Evolutionary conservation across 2,888 invertebrate species (phyloP).

Genomic region (Trisateles emortualis): DNA sequence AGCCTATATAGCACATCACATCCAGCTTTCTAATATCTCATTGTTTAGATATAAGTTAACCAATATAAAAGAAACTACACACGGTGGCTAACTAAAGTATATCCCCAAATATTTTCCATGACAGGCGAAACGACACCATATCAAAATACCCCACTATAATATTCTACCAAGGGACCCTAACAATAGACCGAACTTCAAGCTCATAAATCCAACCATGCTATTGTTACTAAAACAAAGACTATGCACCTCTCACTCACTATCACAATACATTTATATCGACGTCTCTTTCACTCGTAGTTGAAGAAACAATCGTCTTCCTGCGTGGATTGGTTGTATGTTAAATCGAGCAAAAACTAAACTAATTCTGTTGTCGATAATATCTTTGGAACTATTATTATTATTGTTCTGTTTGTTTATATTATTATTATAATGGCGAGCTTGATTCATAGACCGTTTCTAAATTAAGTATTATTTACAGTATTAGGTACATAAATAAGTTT

Average conservation of each 20-base stretch:
- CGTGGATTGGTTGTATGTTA: constrained; percentile 43
- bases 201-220: constrained; percentile 52
- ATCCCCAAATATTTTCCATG: constrained; percentile 36
- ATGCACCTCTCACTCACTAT: constrained; percentile 14
- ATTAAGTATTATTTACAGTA: not conserved
- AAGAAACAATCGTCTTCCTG: constrained; percentile 36
- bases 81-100: constrained; percentile 29
- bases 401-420: constrained; percentile 26
- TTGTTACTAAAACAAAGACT: constrained; percentile 58
- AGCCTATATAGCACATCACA: too few relatives aligned
- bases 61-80: constrained; percentile 19
- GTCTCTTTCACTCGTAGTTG: constrained; percentile 21
- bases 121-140: constrained; percentile 21
- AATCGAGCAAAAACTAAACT: constrained; percentile 53
- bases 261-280: not conserved
- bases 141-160: constrained; percentile 41
- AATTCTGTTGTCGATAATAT: constrained; percentile 44
- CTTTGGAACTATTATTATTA: constrained; percentile 27
- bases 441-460: not conserved
- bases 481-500: too few relatives aligned
- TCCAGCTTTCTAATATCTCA: too few relatives aligned
- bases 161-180: constrained; percentile 40
- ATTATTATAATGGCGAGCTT: not conserved
- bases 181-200: constrained; percentile 53
- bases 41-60: constrained; percentile 25